Conservation (phyloP, 2,888 invertebrate genomes). For the Drosophila paranaensis region DNA sequence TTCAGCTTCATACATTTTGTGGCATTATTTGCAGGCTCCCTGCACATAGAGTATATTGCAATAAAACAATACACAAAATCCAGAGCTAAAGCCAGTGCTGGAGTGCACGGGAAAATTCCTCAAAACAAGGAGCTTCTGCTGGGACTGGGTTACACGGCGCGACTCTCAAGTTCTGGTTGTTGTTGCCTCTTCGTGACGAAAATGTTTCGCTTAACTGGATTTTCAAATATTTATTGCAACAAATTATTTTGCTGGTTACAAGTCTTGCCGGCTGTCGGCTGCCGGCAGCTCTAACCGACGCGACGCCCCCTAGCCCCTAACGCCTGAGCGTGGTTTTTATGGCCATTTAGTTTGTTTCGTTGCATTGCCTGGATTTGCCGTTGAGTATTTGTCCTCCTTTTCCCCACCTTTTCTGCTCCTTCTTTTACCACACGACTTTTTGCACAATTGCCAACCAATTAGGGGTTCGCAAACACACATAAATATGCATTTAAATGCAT, state of each 20-base stretch:
- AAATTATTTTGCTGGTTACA: constrained; percentile 75
- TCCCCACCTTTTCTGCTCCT: not conserved
- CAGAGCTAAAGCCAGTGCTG: constrained; percentile 11
- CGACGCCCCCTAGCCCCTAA: not conserved
- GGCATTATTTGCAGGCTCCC: not conserved
- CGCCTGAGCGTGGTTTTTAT: constrained; percentile 60
- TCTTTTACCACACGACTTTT: constrained; percentile 23
- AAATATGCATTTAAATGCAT: constrained; percentile 15
- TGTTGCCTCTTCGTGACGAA: constrained; percentile 72
- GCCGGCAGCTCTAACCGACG: not conserved
- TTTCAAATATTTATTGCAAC: constrained; percentile 81
- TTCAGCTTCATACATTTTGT: not conserved
- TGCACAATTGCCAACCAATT: constrained; percentile 56
- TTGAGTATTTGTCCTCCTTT: constrained; percentile 19
- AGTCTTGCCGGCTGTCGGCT: constrained; percentile 19
- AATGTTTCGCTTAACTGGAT: constrained; percentile 81
- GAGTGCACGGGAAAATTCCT: constrained; percentile 13
- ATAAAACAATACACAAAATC: constrained; percentile 3
- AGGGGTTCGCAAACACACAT: constrained; percentile 18
- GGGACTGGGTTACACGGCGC: constrained; percentile 30
- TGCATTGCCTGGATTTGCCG: constrained; percentile 51
- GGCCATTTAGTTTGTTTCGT: constrained; percentile 64
- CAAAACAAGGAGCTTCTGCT: constrained; percentile 16
- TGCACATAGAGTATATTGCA: not conserved
- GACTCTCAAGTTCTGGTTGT: constrained; percentile 37